Percentiles rank a stretch among this genome's conserved stretches.
Conservation (phyloP, 2,888 invertebrate species). For the Pelosia muscerda region DNA sequence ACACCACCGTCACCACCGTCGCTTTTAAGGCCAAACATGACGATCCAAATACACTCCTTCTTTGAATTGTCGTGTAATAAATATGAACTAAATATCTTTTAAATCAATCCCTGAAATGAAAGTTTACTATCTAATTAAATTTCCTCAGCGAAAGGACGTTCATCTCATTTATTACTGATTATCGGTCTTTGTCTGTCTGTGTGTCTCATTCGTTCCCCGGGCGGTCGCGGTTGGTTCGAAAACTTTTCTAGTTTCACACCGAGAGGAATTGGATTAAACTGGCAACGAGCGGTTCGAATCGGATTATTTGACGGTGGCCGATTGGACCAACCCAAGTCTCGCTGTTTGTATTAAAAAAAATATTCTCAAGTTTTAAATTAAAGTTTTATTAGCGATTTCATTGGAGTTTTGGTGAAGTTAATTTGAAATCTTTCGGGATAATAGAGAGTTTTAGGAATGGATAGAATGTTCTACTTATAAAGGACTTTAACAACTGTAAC, state of each 20-base stretch:
- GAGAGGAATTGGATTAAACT: constrained; percentile 58
- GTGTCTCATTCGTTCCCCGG: constrained; percentile 37
- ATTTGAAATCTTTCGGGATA: not conserved
- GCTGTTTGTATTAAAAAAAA: constrained; percentile 51
- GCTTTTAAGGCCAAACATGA: too few species aligned
- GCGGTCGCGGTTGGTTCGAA: constrained; percentile 51
- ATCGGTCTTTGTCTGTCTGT: constrained; percentile 38
- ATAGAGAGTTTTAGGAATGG: not conserved
- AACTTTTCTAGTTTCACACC: constrained; percentile 57
- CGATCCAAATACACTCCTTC: too few species aligned
- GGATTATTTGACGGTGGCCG: constrained; percentile 52
- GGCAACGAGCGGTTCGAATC: constrained; percentile 48
- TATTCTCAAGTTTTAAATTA: constrained; percentile 40
- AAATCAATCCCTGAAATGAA: constrained; percentile 7
- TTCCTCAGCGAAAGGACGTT: constrained; percentile 32
- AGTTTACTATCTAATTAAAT: constrained; percentile 16
- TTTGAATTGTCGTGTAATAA: not conserved
- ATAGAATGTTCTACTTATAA: not conserved
- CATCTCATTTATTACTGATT: constrained; percentile 49
- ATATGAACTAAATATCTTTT: not conserved
- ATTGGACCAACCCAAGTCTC: constrained; percentile 47
- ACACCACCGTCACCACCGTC: too few species aligned
- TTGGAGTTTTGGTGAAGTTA: not conserved
- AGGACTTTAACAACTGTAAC: too few species aligned
- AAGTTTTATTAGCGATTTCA: constrained; percentile 33